Base-by-base conservation (phyloP, 2,888 invertebrate species). In the Tanypteryx hageni region DNA sequence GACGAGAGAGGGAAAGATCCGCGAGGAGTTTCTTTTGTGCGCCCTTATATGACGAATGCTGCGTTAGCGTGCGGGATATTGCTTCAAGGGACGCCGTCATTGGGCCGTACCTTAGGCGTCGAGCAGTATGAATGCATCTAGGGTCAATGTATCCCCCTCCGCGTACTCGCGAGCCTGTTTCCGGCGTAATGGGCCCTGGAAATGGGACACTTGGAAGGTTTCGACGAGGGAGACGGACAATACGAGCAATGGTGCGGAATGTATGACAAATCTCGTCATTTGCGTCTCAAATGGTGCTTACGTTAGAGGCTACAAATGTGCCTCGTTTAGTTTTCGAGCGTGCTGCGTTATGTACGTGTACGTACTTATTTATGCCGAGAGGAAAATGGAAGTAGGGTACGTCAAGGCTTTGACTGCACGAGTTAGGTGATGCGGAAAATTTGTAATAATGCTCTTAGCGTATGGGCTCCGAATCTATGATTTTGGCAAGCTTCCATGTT, bases 241-340 rank as follows among this genome's bases (percentile, higher is more conserved):
- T 68, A 22, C 68, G 22, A 68, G 68, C 68, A 68, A 68, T 68
- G 68, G 68, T n/a, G 68, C 18, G 68, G 68, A 68, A 68, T 68
- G 68, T 68, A 68, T 68, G 68, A 68, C 68, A 68, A 68, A 68
- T 68, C 68, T 68, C 22, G 68, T 68, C 68, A 68, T 68, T 68
- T 68, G n/a, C 68, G 7, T 68, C 68, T 68, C 68, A 68, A 68
- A 68, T 22, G 68, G 68, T n/a, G 68, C 68, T 68, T 22, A 11
- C 68, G n/a, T 18, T n/a, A 11, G 68, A 68, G 68, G 68, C 18
- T 68, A 68, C 68, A 68, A 68, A 68, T 68, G 68, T 68, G 18
- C 18, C 68, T 68, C 68, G 68, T 68, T 68, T n/a, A 68, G 68
- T 68, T 68, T 44, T 68, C 68, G 13, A 68, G 68, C 22, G 68